These are phyloP conservation scores for Formica aserva DNA, from an alignment of 2,888 invertebrate species.

Conservation along the genomic window DNA sequence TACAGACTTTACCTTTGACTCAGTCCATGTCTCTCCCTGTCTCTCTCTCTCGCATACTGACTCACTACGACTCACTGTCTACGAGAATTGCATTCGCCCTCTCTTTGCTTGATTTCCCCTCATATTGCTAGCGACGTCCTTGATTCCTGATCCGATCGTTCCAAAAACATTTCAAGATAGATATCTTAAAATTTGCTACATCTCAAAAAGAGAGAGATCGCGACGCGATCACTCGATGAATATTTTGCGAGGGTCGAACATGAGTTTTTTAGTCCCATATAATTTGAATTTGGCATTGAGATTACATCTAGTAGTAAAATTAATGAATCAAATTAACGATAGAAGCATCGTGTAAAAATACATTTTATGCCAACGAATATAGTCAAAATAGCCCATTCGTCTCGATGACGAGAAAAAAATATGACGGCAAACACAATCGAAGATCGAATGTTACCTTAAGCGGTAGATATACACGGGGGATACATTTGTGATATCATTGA, in stretches of 20 bases:
- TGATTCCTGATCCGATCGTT: constrained; percentile 41
- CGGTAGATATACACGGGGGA: neutral
- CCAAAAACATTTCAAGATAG: constrained; percentile 45
- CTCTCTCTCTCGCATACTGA: constrained; percentile 70
- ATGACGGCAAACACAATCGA: neutral
- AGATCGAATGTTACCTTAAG: neutral
- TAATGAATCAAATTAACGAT: neutral
- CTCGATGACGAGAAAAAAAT: neutral
- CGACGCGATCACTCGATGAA: neutral
- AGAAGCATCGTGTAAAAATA: too few relatives aligned
- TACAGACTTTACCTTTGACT: constrained; percentile 75
- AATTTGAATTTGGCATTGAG: constrained; percentile 23
- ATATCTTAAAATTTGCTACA: constrained; percentile 37
- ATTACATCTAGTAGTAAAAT: neutral
- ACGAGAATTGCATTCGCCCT: constrained; percentile 64
- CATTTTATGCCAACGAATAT: neutral
- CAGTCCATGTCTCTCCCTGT: constrained; percentile 77
- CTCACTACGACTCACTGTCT: constrained; percentile 70
- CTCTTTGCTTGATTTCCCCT: constrained; percentile 66
- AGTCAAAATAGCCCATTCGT: neutral
- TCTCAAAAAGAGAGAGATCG: neutral
- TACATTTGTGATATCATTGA: constrained; percentile 34
- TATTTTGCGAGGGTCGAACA: neutral
- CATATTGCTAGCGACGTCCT: constrained; percentile 58
- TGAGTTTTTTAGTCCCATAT: neutral